Evolutionary conservation across 2,888 invertebrate genomes (phyloP).

Genomic region (Tethea ocularis): DNA sequence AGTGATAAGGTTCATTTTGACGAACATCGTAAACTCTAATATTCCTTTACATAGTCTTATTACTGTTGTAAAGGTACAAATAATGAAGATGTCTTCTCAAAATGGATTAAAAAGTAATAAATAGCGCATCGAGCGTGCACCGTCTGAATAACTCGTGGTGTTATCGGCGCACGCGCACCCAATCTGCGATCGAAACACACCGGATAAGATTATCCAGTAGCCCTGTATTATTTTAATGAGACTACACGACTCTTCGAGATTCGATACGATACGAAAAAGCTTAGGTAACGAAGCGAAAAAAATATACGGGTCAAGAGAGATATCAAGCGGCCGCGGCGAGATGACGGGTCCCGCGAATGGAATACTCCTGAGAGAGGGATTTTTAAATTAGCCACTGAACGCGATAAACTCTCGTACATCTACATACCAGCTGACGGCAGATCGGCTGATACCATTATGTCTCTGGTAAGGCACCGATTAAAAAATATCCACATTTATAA

Average conservation of each 20-base stretch:
- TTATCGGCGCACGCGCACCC: conserved; percentile 82
- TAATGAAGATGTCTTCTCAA: conserved; percentile 80
- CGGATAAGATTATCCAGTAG: conserved; percentile 84
- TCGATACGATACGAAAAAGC: conserved; percentile 77
- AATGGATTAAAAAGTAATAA: conserved; percentile 75
- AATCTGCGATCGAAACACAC: conserved; percentile 82
- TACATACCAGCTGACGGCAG: conserved; percentile 82
- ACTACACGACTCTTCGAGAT: conserved; percentile 81
- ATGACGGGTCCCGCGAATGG: conserved; percentile 57
- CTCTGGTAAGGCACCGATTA: conserved; percentile 81
- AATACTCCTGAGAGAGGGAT: conserved; percentile 57
- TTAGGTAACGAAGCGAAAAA: conserved; percentile 80
- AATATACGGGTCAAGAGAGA: conserved; percentile 78
- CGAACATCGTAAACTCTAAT: conserved; percentile 41
- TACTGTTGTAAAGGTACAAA: conserved; percentile 55
- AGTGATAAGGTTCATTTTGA: conserved; percentile 33
- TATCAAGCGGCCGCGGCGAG: conserved; percentile 67
- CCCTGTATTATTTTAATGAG: conserved; percentile 84
- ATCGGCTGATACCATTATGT: conserved; percentile 82
- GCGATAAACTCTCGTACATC: conserved; percentile 74
- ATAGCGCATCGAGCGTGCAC: conserved; percentile 75
- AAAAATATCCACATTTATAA: conserved; percentile 80
- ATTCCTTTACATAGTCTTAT: conserved; percentile 30
- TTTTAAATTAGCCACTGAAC: conserved; percentile 79
- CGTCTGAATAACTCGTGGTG: conserved; percentile 78